Percentiles rank a stretch among this genome's conserved stretches.
Conservation (phyloP, 2,797 vertebrate genomes). For the Tenualosa thibaudeaui region DNA sequence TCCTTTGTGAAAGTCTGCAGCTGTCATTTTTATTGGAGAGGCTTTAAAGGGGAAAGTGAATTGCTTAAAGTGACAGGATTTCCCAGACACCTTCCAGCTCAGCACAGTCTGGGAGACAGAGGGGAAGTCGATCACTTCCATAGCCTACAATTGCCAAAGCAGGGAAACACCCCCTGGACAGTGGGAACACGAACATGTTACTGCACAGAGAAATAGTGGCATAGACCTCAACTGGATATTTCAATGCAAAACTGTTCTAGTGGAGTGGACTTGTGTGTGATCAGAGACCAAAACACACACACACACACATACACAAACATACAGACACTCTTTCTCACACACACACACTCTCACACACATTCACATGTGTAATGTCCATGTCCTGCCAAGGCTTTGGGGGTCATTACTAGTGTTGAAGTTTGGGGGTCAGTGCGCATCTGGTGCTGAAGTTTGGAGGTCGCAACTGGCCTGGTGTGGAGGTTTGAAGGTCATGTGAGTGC, state of each 20-base stretch:
- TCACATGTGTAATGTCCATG: not conserved
- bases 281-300: not conserved
- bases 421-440: not conserved
- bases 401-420: not conserved
- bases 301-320: not conserved
- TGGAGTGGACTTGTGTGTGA: no score
- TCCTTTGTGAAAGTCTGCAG: conserved; percentile 58
- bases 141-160: conserved; percentile 44
- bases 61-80: conserved; percentile 56
- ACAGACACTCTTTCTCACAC: no score
- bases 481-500: not conserved
- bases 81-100: conserved; percentile 55
- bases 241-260: not conserved
- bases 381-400: not conserved
- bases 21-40: conserved; percentile 59
- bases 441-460: conserved; percentile 7
- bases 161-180: conserved; percentile 19
- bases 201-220: not conserved
- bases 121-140: conserved; percentile 41
- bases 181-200: not conserved
- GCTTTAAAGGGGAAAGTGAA: conserved; percentile 59
- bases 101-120: conserved; percentile 52
- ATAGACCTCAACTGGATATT: not conserved
- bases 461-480: not conserved
- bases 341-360: not conserved